Base-by-base conservation (phyloP, 1,140 invertebrate genomes). In the Mycetomoellerius zeteki region DNA sequence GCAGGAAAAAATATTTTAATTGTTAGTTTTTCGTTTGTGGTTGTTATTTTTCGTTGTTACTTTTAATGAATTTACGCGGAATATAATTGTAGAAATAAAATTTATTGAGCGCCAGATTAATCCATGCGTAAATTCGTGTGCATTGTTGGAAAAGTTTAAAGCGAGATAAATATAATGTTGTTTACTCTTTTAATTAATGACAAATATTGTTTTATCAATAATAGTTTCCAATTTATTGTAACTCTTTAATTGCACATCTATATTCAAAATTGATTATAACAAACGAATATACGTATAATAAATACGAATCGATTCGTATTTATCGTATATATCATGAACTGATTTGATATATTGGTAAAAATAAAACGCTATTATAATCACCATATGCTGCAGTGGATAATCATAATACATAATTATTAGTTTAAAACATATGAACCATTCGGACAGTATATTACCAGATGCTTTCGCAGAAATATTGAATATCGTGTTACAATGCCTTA, bases 41-140 rank as follows among this genome's bases (percentile, higher is more conserved):
- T 3, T 30, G 8, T 81, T 81, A 21, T 56, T 58, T 52, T 21
- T 50, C 16, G 21, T 24, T 10, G 19, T 65, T 30, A 27, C 37
- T 78, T 65, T 50, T 64, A 33, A 80, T n/a, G n/a, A 67, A 80
- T 67, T 52, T 30, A 1, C 43, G 37, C 1, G 6, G n/a, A 8
- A 56, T 33, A 33, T 33, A 43, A 69, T 58, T 19, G 16, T 56
- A 24, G 14, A 69, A 24, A 52, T n/a, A 14, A 16, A 52, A 56
- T 81, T 69, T 80, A 80, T 80, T 33, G n/a, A 19, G 37, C 37
- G 33, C 24, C 47, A n/a, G 2, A 62, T 77, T 19, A 77, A 77
- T n/a, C 10, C n/a, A 64, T 52, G 27, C 47, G 50, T 77, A 19
- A 62, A 77, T 30, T 64, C 19, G 12, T 43, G 24, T 37, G 12